Percentiles rank a stretch among this genome's conserved stretches.
These are phyloP conservation scores for Spinibarbus caldwelli DNA, from an alignment of 2,797 vertebrate species.

Conservation along the genomic window DNA sequence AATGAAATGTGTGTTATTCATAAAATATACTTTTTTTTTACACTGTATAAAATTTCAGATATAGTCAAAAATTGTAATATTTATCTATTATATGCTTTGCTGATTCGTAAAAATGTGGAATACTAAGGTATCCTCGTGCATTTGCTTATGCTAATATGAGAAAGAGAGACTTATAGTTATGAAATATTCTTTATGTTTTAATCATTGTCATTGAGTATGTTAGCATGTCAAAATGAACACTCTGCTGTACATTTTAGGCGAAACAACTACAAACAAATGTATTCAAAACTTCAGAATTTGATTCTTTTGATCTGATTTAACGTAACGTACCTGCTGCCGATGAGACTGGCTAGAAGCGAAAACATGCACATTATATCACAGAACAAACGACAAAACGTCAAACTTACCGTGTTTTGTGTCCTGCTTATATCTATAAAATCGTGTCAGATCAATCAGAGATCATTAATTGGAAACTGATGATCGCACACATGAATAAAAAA, in stretches of 20 bases:
- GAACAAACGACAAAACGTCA: background rate
- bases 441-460: background rate
- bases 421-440: background rate
- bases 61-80: background rate
- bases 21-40: background rate
- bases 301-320: background rate
- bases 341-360: background rate
- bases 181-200: background rate
- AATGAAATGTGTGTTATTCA: background rate
- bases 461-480: background rate
- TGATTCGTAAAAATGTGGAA: background rate
- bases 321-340: background rate
- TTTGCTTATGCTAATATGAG: background rate
- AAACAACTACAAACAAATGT: background rate
- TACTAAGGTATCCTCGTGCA: background rate
- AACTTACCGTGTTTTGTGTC: slow-evolving; percentile 7
- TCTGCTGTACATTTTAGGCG: background rate
- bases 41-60: background rate
- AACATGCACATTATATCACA: background rate
- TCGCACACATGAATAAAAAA: background rate
- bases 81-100: background rate
- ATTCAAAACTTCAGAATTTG: background rate
- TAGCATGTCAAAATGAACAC: background rate
- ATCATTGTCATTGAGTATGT: background rate
- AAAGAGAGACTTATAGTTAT: background rate